Base-by-base conservation (phyloP, 2,888 invertebrate species). In the Loripinus fragilis region DNA sequence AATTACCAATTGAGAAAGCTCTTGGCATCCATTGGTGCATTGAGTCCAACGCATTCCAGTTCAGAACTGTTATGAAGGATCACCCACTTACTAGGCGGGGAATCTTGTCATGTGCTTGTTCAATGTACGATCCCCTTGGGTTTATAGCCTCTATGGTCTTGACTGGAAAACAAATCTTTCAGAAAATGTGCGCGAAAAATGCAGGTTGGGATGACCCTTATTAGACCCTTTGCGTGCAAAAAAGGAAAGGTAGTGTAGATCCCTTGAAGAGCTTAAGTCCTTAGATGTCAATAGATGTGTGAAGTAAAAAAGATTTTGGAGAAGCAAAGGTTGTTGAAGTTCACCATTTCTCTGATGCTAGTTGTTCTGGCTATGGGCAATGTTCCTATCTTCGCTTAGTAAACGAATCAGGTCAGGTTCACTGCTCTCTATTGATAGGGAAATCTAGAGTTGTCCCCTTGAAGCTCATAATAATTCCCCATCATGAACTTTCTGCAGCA, bases 11-110 rank as follows among this genome's bases (percentile, higher is more conserved):
- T 3, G 77, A 80, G 38, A 81, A 81, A 42, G 72, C 74, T 10
- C 67, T 88, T 23, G 85, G 86, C 23, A 66, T 81, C 12, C 60
- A 80, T 28, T 86, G 86, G 88, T 80, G 78, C 67, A 74, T 83
- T 5, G 78, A 83, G n/a, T 77, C 76, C 28, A 85, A 88, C 67
- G 30, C 72, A 2, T 76, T 86, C 68, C 68, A 72, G 25, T 85
- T 81, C 52, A 50, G 70, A 20, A 76, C 82, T 17, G 64, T 38
- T 0, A 41, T 82, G 42, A 74, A 74, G 30, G 78, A 74, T 33
- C 67, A 71, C n/a, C 78, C 83, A 17, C n/a, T 74, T 12, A 71
- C 74, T 23, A 67, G 81, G 30, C 55, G 81, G n/a, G 76, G 73
- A 2, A 70, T 86, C 17, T 42, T 89, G 17, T 83, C 86, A 0